Evolutionary conservation across 2,113 vertebrate genomes (phyloP).

Genomic region (Paradoxurus hermaphroditus): DNA sequence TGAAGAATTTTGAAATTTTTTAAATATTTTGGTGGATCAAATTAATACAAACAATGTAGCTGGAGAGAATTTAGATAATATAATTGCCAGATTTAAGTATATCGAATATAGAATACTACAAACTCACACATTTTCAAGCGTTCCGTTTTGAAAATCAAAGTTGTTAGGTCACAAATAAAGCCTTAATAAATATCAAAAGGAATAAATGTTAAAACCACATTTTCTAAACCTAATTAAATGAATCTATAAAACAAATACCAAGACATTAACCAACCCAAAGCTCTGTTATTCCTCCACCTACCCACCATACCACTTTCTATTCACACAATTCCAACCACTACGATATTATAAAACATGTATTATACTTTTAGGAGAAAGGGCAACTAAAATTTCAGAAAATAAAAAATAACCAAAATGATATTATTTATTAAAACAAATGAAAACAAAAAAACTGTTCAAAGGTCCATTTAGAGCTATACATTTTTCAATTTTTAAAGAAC

Average conservation of each 20-base stretch:
- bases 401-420: not conserved
- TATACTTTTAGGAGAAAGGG: not conserved
- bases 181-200: not conserved
- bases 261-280: not conserved
- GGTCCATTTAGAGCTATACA: not conserved
- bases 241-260: not conserved
- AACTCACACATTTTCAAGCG: not conserved
- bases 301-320: too few species aligned
- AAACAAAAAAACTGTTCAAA: not conserved
- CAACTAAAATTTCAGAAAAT: not conserved
- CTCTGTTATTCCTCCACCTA: not conserved
- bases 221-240: not conserved
- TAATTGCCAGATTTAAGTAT: not conserved
- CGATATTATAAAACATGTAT: not conserved
- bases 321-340: not conserved
- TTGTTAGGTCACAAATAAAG: not conserved
- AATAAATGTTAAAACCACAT: not conserved
- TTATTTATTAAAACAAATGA: not conserved
- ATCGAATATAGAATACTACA: not conserved
- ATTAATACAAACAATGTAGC: not conserved
- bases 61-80: not conserved
- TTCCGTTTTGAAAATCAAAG: not conserved
- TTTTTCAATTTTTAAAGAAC: not conserved
- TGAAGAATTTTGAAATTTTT: not conserved
- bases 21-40: not conserved